phyloP scores from a whole-genome alignment of 2,113 vertebrate genomes.

The Melozone crissalis region DNA sequence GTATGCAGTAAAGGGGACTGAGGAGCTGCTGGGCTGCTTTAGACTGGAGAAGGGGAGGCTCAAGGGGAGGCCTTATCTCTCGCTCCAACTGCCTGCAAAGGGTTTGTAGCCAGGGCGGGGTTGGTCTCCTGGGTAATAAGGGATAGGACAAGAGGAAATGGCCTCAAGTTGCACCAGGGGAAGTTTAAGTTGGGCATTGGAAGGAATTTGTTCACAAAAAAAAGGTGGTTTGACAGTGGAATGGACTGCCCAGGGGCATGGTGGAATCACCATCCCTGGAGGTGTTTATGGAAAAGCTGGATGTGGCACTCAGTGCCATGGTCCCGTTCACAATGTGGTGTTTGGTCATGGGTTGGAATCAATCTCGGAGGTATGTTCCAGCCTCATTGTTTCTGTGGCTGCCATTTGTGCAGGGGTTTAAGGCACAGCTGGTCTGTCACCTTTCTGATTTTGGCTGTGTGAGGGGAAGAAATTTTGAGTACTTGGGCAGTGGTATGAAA shows the following conservation, averaged over 20 bases:
- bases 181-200: not conserved
- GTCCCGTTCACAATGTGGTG: not conserved
- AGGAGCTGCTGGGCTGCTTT: not conserved
- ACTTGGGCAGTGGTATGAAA: accelerated
- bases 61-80: not conserved
- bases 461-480: not conserved
- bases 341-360: not conserved
- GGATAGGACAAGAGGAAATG: not conserved
- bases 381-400: not conserved
- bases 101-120: not conserved
- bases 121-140: not conserved
- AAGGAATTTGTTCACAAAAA: not conserved
- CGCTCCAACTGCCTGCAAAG: not conserved
- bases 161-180: not conserved
- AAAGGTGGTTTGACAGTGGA: not conserved
- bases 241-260: not conserved
- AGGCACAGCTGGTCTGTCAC: not conserved
- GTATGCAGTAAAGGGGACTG: accelerated
- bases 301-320: not conserved
- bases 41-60: not conserved
- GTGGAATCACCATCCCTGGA: not conserved
- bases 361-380: not conserved
- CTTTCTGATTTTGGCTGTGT: not conserved
- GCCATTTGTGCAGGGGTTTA: not conserved
- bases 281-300: not conserved